Base-by-base conservation (phyloP, 2,113 vertebrate genomes). In the Passer domesticus region DNA sequence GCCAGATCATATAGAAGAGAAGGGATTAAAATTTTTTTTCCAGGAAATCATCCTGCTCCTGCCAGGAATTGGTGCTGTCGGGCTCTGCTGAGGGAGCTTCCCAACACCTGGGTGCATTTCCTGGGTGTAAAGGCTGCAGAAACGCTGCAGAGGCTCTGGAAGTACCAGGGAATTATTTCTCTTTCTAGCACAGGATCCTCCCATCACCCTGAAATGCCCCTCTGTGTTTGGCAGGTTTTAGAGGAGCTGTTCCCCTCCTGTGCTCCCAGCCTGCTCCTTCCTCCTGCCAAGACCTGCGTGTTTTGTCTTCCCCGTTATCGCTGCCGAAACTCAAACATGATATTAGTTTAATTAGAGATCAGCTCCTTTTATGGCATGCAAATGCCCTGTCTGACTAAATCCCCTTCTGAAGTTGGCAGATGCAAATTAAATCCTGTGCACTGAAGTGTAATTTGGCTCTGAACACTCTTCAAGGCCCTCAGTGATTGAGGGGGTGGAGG, bases 401-500 rank as follows among this genome's bases (percentile, higher is more conserved):
- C 93, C 96, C 89, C 86, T 94, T 86, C 96, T 90, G 89, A 96
- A 97, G 94, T 75, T 92, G 92, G 92, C 95, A 96, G 95, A 96
- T 94, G 97, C 95, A 92, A 95, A 96, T 97, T 95, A 97, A 97
- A 96, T 96, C 94, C 95, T 94, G 84, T 55, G 90, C 83, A 41
- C 93, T 94, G 90, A 92, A 96, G 89, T 95, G 78, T 91, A 93
- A 96, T 96, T 97, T 95, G 96, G 94, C 94, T 95, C 81, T 59
- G 95, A 95, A 96, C 68, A 49, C 83, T 96, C 68, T 87, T 92
- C 77, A 93, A 96, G 94, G 94, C 95, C 94, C 83, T 95, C 91
- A 31, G 94, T 95, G 95, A 93, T 92, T 94, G 92, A 55, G 95
- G 80, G 86, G 95, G 93, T 92, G 93, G 95, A 97, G 93, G 81